phyloP scores from a whole-genome alignment of 2,888 invertebrate species.

The Hemaris fuciformis region DNA sequence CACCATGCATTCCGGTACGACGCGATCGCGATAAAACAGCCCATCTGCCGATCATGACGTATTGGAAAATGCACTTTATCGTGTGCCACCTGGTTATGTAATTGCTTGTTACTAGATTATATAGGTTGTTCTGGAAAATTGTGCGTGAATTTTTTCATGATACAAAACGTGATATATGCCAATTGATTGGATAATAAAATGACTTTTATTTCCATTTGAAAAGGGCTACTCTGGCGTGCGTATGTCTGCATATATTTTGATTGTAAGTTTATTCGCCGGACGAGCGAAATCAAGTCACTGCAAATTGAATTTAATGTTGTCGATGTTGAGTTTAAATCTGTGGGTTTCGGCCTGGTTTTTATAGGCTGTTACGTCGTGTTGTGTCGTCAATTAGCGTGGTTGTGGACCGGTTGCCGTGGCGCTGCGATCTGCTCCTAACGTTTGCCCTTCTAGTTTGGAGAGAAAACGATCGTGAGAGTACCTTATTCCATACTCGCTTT shows the following conservation, averaged over 20 bases:
- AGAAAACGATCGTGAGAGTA: neutral
- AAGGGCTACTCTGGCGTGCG: neutral
- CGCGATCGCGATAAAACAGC: neutral
- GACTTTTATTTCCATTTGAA: constrained; percentile 61
- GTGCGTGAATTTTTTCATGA: constrained; percentile 56
- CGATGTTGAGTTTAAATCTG: constrained; percentile 40
- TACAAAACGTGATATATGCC: constrained; percentile 71
- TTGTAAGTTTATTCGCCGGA: neutral
- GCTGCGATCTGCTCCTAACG: constrained; percentile 34
- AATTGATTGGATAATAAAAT: constrained; percentile 73
- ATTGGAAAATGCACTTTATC: constrained; percentile 2
- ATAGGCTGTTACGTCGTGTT: constrained; percentile 43
- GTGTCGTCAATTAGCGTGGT: constrained; percentile 72
- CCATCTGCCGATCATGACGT: constrained; percentile 8
- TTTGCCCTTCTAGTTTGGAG: neutral
- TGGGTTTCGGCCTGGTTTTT: constrained; percentile 35
- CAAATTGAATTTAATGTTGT: constrained; percentile 44
- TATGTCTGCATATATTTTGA: neutral
- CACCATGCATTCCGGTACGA: constrained; percentile 70
- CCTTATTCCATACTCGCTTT: neutral
- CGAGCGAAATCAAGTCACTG: neutral
- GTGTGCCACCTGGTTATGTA: neutral
- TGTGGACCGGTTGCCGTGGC: constrained; percentile 63
- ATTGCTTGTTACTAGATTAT: neutral
- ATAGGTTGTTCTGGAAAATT: neutral